phyloP scores from a whole-genome alignment of 2,888 invertebrate species.

The Dolomedes plantarius region DNA sequence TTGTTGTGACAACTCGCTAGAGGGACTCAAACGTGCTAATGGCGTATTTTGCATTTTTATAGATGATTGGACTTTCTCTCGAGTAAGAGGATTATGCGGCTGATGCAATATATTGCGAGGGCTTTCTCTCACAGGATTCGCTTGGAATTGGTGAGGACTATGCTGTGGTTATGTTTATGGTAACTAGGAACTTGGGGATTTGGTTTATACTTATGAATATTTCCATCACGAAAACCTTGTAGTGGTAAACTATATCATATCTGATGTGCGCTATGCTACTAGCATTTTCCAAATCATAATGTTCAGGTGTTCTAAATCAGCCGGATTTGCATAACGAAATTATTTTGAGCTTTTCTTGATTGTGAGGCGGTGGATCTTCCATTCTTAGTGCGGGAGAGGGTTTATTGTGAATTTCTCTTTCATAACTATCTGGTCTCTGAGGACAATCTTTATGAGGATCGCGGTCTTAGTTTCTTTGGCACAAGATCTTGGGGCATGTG shows the following conservation, averaged over 20 bases:
- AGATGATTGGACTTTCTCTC: constrained; percentile 74
- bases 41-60: constrained; percentile 91
- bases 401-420: constrained; percentile 90
- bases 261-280: constrained; percentile 98
- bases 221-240: constrained; percentile 91
- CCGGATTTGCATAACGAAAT: constrained; percentile 74
- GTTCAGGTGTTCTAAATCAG: constrained; percentile 87
- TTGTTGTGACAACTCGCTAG: constrained; percentile 92
- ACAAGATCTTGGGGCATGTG: constrained; percentile 90
- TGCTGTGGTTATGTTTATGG: constrained; percentile 84
- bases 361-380: constrained; percentile 72
- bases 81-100: constrained; percentile 74
- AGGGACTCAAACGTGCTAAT: constrained; percentile 90
- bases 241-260: constrained; percentile 96
- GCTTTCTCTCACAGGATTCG: constrained; percentile 79
- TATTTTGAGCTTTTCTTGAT: constrained; percentile 76
- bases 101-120: constrained; percentile 75
- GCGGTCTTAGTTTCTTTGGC: constrained; percentile 86
- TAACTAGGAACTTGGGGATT: constrained; percentile 80
- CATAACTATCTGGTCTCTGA: constrained; percentile 94
- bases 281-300: constrained; percentile 97
- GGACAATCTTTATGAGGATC: constrained; percentile 85
- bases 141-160: constrained; percentile 83
- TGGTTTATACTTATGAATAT: constrained; percentile 89
- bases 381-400: constrained; percentile 82